phyloP scores from a whole-genome alignment of 2,113 vertebrate genomes.

The Laterallus jamaicensis region DNA sequence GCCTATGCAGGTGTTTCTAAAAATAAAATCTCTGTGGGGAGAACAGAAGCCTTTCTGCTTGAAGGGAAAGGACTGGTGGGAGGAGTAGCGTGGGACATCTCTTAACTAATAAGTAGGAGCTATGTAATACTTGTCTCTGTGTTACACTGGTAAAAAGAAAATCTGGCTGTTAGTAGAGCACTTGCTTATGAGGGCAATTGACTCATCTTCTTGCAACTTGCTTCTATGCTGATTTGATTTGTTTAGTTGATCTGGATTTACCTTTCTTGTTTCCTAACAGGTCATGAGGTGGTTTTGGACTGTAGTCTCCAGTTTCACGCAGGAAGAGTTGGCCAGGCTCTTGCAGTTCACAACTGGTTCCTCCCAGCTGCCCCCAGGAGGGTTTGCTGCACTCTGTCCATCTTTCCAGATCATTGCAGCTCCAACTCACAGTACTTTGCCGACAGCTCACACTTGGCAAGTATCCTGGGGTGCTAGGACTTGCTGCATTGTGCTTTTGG shows the following conservation, averaged over 20 bases:
- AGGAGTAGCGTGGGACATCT: not conserved
- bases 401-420: conserved; percentile 98
- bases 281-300: conserved; percentile 99
- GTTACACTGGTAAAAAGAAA: not conserved
- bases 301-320: conserved; percentile 95
- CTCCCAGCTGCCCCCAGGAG: conserved; percentile 94
- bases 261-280: conserved; percentile 68
- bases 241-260: conserved; percentile 1
- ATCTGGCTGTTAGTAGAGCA: not conserved
- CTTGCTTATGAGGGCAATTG: not conserved
- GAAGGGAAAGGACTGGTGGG: not conserved
- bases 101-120: not conserved
- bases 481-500: not conserved
- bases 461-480: not conserved
- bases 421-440: conserved; percentile 94
- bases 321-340: conserved; percentile 95
- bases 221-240: not conserved
- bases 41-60: not conserved
- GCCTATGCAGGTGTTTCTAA: not conserved
- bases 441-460: conserved; percentile 98
- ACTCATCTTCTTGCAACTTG: not conserved
- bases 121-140: not conserved
- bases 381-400: conserved; percentile 95
- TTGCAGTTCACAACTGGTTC: conserved; percentile 98
- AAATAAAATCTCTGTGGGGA: not conserved